Conservation (phyloP, 2,797 vertebrate species). For the Pseudochromis fuscus region DNA sequence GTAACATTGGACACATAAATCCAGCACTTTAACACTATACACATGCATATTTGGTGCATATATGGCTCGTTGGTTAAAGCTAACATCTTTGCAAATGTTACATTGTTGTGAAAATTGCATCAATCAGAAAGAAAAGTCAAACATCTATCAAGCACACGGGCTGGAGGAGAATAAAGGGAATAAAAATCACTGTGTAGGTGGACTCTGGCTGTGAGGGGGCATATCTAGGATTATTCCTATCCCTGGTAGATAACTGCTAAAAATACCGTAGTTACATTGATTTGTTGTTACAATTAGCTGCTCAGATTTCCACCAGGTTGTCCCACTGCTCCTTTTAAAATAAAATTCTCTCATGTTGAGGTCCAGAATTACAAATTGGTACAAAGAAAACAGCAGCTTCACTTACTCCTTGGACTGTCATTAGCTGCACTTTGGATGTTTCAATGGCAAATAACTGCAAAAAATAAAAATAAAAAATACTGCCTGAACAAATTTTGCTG, state of each 20-base stretch:
- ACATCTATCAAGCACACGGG: conserved; percentile 26
- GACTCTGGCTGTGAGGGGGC: conserved; percentile 27
- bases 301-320: conserved; percentile 3
- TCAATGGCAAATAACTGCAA: conserved; percentile 14
- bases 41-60: neutral
- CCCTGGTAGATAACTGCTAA: conserved; percentile 16
- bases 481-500: neutral
- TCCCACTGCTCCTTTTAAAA: conserved; percentile 13
- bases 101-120: neutral
- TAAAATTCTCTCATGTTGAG: neutral
- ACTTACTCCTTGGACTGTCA: conserved; percentile 16
- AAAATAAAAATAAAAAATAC: conserved; percentile 19
- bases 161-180: conserved; percentile 22
- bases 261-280: conserved; percentile 30
- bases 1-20: too few relatives aligned
- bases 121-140: conserved; percentile 2
- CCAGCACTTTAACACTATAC: too few relatives aligned
- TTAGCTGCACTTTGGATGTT: conserved; percentile 8
- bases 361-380: conserved; percentile 8
- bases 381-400: neutral
- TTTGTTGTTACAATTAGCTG: conserved; percentile 11
- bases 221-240: conserved; percentile 38
- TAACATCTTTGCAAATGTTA: neutral
- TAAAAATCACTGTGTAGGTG: conserved; percentile 39
- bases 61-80: neutral